Evolutionary conservation across 2,113 vertebrate genomes (phyloP).

Genomic region (Chlamydotis undulata): DNA sequence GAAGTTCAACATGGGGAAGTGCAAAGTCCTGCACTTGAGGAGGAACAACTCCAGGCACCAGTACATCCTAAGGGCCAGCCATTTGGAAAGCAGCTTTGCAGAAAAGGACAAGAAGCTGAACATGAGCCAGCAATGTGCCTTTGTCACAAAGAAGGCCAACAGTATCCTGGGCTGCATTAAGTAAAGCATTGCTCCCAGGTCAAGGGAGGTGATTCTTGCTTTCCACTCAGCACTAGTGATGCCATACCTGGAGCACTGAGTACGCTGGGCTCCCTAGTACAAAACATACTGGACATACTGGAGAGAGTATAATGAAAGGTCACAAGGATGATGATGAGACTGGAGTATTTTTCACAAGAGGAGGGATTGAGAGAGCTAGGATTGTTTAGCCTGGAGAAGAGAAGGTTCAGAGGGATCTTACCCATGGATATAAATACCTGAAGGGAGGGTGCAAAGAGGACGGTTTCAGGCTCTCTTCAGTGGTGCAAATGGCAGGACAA

Average conservation of each 20-base stretch:
- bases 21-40: not conserved
- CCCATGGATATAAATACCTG: not conserved
- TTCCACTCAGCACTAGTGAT: not conserved
- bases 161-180: not conserved
- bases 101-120: not conserved
- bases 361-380: not conserved
- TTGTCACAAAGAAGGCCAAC: fast-evolving
- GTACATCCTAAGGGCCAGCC: not conserved
- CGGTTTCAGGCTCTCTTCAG: not conserved
- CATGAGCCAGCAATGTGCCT: not conserved
- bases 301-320: not conserved
- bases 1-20: not conserved
- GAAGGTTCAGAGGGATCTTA: not conserved
- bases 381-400: not conserved
- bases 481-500: not conserved
- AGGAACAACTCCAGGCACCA: not conserved
- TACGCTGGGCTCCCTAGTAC: not conserved
- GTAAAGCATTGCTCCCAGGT: not conserved
- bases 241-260: not conserved
- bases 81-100: not conserved
- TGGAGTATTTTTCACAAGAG: not conserved
- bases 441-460: not conserved
- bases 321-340: not conserved
- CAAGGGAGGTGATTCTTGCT: not conserved
- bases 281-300: not conserved